These are phyloP conservation scores for Zaprionus africanus DNA, from an alignment of 1,140 invertebrate genomes.

Conservation along the genomic window DNA sequence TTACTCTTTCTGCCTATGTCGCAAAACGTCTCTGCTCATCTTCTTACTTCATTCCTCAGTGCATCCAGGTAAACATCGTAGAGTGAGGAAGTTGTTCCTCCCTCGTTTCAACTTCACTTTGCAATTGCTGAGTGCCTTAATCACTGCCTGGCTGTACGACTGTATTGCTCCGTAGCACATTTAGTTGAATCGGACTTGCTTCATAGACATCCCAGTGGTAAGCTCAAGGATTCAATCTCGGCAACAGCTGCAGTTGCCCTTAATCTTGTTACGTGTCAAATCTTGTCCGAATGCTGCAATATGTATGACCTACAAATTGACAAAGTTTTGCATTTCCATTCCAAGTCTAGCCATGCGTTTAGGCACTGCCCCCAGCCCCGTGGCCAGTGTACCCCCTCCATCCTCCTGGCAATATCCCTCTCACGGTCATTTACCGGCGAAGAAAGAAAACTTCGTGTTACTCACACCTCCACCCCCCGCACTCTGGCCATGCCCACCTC, in stretches of 20 bases:
- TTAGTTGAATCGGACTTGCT: too few species aligned
- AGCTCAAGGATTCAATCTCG: background rate
- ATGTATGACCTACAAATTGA: conserved; percentile 51
- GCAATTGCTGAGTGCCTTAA: too few species aligned
- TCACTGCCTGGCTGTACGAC: too few species aligned
- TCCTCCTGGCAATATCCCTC: background rate
- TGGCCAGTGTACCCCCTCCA: background rate
- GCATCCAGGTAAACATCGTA: too few species aligned
- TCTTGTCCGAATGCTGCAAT: conserved; percentile 14
- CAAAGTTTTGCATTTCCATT: conserved; percentile 50
- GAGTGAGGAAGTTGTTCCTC: too few species aligned
- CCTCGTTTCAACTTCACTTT: too few species aligned
- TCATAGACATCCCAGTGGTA: too few species aligned
- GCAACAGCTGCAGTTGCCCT: background rate
- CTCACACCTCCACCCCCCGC: background rate
- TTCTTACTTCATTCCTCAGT: too few species aligned
- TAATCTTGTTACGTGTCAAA: background rate
- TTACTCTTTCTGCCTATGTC: too few species aligned
- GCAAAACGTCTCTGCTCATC: too few species aligned
- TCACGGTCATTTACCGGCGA: background rate
- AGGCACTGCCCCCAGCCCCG: background rate
- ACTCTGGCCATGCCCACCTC: background rate
- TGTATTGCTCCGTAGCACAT: too few species aligned
- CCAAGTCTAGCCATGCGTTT: conserved; percentile 18
- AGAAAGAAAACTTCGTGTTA: conserved; percentile 20